A percentile compares a stretch with the other conserved stretches of the same genome.
Conservation (phyloP, 2,113 vertebrate genomes). For the Mormoops blainvillei region DNA sequence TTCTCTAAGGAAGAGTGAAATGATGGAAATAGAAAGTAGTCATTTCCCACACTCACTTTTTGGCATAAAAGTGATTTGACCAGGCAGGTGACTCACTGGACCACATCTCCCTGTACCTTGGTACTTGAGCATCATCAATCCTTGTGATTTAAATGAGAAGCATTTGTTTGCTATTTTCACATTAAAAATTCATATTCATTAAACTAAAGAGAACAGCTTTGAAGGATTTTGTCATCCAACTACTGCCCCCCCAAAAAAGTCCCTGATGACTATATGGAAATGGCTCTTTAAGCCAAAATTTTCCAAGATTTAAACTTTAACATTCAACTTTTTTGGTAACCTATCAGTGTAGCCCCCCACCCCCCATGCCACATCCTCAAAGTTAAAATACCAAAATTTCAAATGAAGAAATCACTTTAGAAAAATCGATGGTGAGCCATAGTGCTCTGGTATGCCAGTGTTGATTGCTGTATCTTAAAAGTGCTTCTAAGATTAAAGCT, state of each 20-base stretch:
- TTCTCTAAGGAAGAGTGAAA: background rate
- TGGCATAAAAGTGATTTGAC: background rate
- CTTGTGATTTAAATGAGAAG: background rate
- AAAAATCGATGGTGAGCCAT: background rate
- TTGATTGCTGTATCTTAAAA: background rate
- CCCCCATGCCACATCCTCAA: background rate
- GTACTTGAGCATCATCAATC: background rate
- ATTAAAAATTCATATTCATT: background rate
- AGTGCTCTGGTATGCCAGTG: background rate
- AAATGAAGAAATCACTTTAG: background rate
- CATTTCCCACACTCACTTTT: background rate
- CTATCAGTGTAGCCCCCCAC: background rate
- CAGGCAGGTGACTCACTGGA: background rate
- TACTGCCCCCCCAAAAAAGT: background rate
- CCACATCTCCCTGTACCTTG: background rate
- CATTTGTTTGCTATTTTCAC: background rate
- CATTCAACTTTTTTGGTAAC: background rate
- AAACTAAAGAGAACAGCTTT: background rate
- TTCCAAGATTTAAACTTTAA: slow-evolving; percentile 6
- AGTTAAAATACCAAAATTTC: background rate
- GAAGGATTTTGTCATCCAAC: background rate
- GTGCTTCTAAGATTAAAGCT: background rate
- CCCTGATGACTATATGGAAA: background rate
- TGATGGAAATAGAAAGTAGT: background rate
- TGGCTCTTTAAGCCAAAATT: background rate